Base-by-base conservation (phyloP, 2,797 vertebrate genomes). In the Fundulus diaphanus region DNA sequence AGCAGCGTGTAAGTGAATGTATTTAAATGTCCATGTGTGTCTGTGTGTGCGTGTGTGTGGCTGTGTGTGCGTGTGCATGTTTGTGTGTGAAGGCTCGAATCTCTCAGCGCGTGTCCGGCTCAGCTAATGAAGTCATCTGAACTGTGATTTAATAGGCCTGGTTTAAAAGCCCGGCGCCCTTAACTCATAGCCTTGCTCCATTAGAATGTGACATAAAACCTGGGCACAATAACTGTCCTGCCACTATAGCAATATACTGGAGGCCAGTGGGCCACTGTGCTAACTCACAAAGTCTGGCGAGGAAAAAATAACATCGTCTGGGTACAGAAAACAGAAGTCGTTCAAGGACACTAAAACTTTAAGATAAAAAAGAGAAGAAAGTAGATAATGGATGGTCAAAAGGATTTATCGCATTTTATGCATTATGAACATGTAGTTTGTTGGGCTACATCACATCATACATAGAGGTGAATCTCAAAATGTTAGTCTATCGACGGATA, bases 71-170 rank as follows among this genome's bases (percentile, higher is more conserved):
- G 81, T 27, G 77, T 67, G 81, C 76, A 63, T 79, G 44, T 81
- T 40, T 82, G 78, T 80, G 72, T 82, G 77, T 80, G 75, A 73
- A 72, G 52, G 70, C 54, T 61, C 70, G 83, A 88, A 87, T 82
- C 85, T 91, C 91, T 85, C 91, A 91, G 90, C 85, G 88, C 92
- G 90, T 90, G 92, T 91, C 90, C 86, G 77, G 89, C 88, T 89
- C 88, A 85, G 89, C 94, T 95, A 94, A 95, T 94, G 93, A 95
- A 95, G 93, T 94, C 93, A 93, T 93, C 89, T 90, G 89, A 90
- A 78, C 87, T 90, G 91, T 94, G 93, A 93, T 95, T 94, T 95
- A 95, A 90, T 88, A 90, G 91, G 86, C 85, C 68, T 77, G 81
- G 86, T 91, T 92, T 93, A 95, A 94, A 94, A 93, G 90, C 88